Evolutionary conservation across 2,797 vertebrate genomes (phyloP).

Genomic region (Emys orbicularis): DNA sequence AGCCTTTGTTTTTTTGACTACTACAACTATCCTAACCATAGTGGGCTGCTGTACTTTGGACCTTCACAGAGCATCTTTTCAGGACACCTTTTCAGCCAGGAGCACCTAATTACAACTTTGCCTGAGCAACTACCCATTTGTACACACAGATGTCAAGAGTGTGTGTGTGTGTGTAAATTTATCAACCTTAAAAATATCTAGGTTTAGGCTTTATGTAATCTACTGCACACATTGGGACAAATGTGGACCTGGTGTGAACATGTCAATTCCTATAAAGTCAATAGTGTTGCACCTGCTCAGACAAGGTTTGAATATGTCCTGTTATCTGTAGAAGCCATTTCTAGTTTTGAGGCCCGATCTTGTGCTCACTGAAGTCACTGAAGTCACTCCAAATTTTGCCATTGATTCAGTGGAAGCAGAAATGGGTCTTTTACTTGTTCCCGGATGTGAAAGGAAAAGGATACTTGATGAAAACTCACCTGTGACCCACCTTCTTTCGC

Average conservation of each 20-base stretch:
- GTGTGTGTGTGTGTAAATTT: neutral
- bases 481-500: neutral
- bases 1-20: neutral
- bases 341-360: neutral
- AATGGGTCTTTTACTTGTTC: fast-evolving
- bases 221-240: neutral
- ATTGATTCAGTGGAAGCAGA: neutral
- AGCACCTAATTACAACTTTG: neutral
- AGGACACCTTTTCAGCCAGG: neutral
- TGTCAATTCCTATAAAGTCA: neutral
- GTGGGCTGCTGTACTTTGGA: neutral
- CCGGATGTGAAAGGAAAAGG: neutral
- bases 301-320: neutral
- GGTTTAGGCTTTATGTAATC: neutral
- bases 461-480: neutral
- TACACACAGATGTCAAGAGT: neutral
- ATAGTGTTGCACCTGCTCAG: neutral
- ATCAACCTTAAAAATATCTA: neutral
- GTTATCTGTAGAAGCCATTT: neutral
- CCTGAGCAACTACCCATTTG: no score
- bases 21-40: neutral
- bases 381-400: neutral
- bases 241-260: neutral
- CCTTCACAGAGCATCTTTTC: neutral
- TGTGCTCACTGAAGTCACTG: neutral